Evolutionary conservation across 2,113 vertebrate genomes (phyloP), one percentile per base, ranked within the genome.

Genomic region (Bufo bufo): DNA sequence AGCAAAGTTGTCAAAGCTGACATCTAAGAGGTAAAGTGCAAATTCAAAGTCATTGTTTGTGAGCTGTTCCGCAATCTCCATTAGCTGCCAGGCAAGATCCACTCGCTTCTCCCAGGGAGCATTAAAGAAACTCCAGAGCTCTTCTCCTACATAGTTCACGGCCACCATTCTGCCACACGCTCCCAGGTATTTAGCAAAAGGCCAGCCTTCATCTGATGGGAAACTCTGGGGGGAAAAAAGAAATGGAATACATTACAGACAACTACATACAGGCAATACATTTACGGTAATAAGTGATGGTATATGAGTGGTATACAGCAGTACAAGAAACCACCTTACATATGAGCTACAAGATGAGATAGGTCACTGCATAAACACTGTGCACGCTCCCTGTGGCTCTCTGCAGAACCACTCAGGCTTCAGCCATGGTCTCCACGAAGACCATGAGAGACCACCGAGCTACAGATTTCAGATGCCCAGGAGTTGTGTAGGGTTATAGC

Each of bases 1-100:
- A 4, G 98, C 98, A 77, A 99, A 99, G 94, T 99, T 99, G 93
- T 99, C 98, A 13, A 99, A 99, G 94, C 97, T 99, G 94, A 99
- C 98, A 3, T 99, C 98, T 71, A 99, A 96, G 94, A 99, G 97
- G 96, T 99, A 99, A 94, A 99, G 98, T 88, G 98, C 98, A 90
- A 99, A 99, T 92, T 99, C 98, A 92, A 99, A 99, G 95, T 99
- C 98, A 91, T 99, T 99, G 94, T 99, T 99, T 88, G 98, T 99
- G 90, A 99, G 97, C 92, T 99, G 98, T 92, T 99, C 98, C 19
- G 98, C 98, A 87, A 99, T 99, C 95, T 99, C 98, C 97, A 99
- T 98, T 90, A 99, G 90, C 71, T 99, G 98, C 91, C 97, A 97
- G 45, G 98, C 98, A 90, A 99, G 92, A 92, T 99, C 98, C 52